Evolutionary conservation across 2,888 invertebrate species (phyloP).

Genomic region (Bellardia bayeri): DNA sequence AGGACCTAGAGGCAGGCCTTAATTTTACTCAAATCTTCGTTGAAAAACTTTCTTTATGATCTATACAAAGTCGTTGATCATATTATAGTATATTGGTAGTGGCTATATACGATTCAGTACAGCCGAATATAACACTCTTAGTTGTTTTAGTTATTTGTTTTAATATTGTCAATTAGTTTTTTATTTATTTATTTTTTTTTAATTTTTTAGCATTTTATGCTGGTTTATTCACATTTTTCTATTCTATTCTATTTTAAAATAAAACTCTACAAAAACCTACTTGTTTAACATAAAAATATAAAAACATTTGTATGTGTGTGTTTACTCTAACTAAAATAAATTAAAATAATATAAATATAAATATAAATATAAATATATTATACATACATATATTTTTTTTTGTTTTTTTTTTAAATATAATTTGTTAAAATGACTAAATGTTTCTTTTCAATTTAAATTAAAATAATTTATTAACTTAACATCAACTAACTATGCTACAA

Average conservation of each 20-base stretch:
- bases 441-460: conserved; percentile 14
- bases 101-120: too few species aligned
- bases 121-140: too few species aligned
- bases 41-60: too few species aligned
- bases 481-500: neutral
- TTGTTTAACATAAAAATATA: conserved; percentile 59
- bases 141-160: conserved; percentile 11
- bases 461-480: conserved; percentile 22
- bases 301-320: conserved; percentile 57
- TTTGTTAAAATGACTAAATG: conserved; percentile 52
- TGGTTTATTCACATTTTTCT: conserved; percentile 67
- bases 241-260: conserved; percentile 73
- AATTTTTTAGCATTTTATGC: conserved; percentile 81
- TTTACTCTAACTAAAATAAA: conserved; percentile 32
- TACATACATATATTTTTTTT: neutral
- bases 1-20: too few species aligned
- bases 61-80: too few species aligned
- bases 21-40: too few species aligned
- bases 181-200: conserved; percentile 74
- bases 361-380: neutral
- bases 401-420: neutral
- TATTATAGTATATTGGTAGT: too few species aligned
- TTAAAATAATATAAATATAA: neutral
- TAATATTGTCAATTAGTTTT: conserved; percentile 59
- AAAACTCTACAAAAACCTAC: conserved; percentile 39